Evolutionary conservation across 2,113 vertebrate species (phyloP).

Genomic region (Chloropsis hardwickii): DNA sequence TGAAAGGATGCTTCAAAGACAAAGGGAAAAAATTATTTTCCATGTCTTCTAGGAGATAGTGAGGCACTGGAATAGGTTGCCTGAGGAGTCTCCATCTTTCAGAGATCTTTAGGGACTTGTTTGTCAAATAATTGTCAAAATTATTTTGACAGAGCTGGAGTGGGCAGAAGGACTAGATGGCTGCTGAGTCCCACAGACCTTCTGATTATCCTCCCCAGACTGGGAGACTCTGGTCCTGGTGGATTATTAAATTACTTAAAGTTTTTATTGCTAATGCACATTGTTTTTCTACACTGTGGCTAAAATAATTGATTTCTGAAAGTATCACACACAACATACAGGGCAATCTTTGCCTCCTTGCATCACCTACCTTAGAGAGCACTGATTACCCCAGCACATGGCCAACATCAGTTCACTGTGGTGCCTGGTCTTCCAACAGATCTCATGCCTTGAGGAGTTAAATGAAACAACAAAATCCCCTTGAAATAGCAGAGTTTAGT

Average conservation of each 20-base stretch:
- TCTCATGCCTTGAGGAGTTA: neutral
- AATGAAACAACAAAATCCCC: neutral
- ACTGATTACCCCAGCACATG: neutral
- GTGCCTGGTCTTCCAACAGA: neutral
- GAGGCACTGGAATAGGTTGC: neutral
- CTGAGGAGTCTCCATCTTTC: neutral
- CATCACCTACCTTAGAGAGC: neutral
- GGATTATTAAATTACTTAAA: neutral
- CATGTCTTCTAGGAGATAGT: neutral
- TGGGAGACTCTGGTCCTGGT: neutral
- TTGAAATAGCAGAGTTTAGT: neutral
- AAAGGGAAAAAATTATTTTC: slow-evolving; percentile 8
- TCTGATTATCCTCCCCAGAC: neutral
- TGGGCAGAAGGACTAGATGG: neutral
- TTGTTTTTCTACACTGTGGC: neutral
- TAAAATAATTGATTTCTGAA: neutral
- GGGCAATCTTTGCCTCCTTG: neutral
- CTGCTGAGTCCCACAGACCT: neutral
- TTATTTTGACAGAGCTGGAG: neutral
- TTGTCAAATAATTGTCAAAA: neutral
- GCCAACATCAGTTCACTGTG: neutral
- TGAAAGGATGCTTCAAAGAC: slow-evolving; percentile 39
- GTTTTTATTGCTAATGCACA: neutral
- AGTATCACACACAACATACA: neutral
- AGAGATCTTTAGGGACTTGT: neutral